phyloP scores from a whole-genome alignment of 2,888 invertebrate genomes.

The Gnatocerus cornutus region DNA sequence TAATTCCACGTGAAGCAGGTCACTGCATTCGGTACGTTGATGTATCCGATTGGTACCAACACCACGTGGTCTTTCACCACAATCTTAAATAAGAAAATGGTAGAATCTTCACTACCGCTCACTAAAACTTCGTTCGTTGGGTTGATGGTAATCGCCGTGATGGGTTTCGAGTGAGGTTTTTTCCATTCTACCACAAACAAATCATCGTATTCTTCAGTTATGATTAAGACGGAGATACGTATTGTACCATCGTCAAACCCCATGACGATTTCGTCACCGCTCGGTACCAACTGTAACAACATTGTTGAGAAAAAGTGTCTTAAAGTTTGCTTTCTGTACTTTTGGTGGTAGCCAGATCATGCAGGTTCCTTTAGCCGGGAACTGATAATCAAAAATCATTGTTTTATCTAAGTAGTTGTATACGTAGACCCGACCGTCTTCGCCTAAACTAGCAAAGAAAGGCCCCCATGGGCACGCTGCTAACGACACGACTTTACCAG shows the following conservation, averaged over 20 bases:
- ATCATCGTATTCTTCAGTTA: background rate
- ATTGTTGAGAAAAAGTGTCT: constrained; percentile 10
- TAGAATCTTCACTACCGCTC: constrained; percentile 79
- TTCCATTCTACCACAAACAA: constrained; percentile 68
- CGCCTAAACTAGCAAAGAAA: constrained; percentile 82
- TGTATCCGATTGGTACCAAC: constrained; percentile 80
- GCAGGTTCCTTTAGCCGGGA: constrained; percentile 74
- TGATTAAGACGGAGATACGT: constrained; percentile 66
- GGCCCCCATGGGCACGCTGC: constrained; percentile 80
- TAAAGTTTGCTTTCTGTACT: too few species aligned
- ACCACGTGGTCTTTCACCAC: constrained; percentile 66
- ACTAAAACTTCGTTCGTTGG: constrained; percentile 75
- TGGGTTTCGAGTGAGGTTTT: constrained; percentile 80
- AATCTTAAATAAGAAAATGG: constrained; percentile 80
- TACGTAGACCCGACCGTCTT: constrained; percentile 82
- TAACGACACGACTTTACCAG: constrained; percentile 82
- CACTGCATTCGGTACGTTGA: constrained; percentile 77
- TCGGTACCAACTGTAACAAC: constrained; percentile 8
- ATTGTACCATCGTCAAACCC: constrained; percentile 84
- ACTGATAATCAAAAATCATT: constrained; percentile 77
- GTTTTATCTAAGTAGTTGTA: constrained; percentile 79
- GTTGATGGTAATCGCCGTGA: constrained; percentile 79
- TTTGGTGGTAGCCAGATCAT: constrained; percentile 82
- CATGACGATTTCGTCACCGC: constrained; percentile 78
- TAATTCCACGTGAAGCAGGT: constrained; percentile 78